Conservation (phyloP, 2,888 invertebrate genomes). For the Lasioglossum leucozonium region DNA sequence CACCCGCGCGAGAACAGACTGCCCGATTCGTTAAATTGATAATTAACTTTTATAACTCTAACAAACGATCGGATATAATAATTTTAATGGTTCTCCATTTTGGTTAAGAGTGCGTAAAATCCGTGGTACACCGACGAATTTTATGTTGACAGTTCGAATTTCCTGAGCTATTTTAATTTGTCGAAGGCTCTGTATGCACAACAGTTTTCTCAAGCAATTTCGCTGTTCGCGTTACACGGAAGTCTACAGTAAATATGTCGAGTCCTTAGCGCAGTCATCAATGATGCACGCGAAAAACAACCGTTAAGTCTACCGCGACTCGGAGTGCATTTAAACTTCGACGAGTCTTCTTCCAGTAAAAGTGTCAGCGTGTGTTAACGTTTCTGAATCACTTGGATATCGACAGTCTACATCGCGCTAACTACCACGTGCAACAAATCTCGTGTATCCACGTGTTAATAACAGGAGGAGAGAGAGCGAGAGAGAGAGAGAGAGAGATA, state of each 20-base stretch:
- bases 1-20: background rate
- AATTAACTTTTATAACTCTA: too few relatives aligned
- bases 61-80: too few relatives aligned
- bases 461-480: background rate
- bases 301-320: background rate
- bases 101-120: background rate
- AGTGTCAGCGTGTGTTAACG: conserved; percentile 11
- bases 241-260: background rate
- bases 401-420: background rate
- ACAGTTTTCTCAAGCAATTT: too few relatives aligned
- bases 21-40: too few relatives aligned
- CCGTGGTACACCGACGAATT: too few relatives aligned
- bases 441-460: conserved; percentile 1
- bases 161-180: too few relatives aligned
- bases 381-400: background rate
- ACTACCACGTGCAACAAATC: background rate
- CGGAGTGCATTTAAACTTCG: background rate
- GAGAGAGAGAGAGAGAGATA: background rate
- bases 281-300: background rate
- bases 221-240: background rate
- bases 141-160: too few relatives aligned
- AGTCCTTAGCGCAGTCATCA: background rate
- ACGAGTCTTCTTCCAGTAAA: background rate
- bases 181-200: too few relatives aligned
- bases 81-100: too few relatives aligned